A percentile compares a stretch with the other conserved stretches of the same genome.
Conservation (phyloP, 2,888 invertebrate species). For the Conops quadrifasciatus region DNA sequence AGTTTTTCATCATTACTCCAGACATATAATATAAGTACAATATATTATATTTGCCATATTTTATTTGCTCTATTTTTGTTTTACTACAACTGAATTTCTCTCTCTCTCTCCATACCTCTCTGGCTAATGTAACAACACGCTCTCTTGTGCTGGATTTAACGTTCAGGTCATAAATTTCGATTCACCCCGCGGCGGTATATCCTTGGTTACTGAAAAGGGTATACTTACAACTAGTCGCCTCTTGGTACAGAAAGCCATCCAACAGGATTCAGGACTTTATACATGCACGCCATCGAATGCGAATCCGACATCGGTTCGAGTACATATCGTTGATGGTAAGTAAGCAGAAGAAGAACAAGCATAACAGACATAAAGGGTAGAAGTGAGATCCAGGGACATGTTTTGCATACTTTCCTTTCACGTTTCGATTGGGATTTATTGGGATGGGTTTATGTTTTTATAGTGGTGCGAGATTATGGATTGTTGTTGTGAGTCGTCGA, state of each 20-base stretch:
- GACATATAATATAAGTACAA: too few species aligned
- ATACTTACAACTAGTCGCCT: conserved; percentile 83
- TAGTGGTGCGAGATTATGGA: too few species aligned
- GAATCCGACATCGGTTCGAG: conserved; percentile 78
- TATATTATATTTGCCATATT: too few species aligned
- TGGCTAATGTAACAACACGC: conserved; percentile 13
- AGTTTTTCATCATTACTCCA: background rate
- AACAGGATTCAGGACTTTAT: conserved; percentile 82
- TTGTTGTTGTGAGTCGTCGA: too few species aligned
- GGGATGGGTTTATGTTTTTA: too few species aligned
- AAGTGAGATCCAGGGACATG: background rate
- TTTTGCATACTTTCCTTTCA: background rate
- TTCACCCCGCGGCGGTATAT: conserved; percentile 87
- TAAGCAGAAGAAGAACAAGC: conserved; percentile 32
- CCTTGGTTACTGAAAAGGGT: conserved; percentile 86
- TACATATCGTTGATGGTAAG: conserved; percentile 89
- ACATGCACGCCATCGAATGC: conserved; percentile 87
- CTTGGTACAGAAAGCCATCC: conserved; percentile 82
- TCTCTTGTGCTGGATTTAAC: conserved; percentile 34
- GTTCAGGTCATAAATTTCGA: conserved; percentile 87
- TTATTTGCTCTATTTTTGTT: background rate
- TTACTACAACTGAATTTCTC: conserved; percentile 10
- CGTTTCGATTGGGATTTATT: background rate
- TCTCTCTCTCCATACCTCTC: conserved; percentile 33
- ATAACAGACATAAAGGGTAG: conserved; percentile 3